Conservation (phyloP, 2,888 invertebrate genomes). For the Xylocampa areola region DNA sequence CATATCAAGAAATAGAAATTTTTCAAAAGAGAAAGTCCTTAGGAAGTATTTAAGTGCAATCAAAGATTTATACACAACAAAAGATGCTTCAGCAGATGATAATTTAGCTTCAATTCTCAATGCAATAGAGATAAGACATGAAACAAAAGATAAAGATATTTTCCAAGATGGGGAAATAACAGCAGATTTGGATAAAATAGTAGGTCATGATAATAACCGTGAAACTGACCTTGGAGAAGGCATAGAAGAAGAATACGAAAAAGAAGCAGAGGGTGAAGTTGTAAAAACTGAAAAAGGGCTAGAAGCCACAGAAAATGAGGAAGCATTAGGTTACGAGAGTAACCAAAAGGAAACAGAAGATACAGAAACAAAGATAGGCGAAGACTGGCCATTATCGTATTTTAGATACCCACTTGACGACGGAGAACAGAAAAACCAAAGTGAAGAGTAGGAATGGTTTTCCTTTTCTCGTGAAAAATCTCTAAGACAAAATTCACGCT, state of each 20-base stretch:
- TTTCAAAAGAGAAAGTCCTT: not conserved
- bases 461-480: not conserved
- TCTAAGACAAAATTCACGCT: not conserved
- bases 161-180: slow-evolving; percentile 4
- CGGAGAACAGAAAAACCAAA: slow-evolving; percentile 1
- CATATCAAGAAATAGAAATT: not conserved
- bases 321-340: no score
- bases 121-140: not conserved
- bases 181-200: slow-evolving; percentile 7
- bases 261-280: not conserved
- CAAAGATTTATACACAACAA: not conserved
- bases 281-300: not conserved
- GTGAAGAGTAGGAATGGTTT: not conserved
- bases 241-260: not conserved
- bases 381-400: not conserved
- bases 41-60: not conserved
- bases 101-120: not conserved
- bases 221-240: not conserved
- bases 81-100: not conserved
- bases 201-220: not conserved
- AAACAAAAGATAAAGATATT: not conserved
- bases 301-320: not conserved
- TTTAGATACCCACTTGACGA: not conserved
- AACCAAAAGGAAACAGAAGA: not conserved
- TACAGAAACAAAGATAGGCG: not conserved